Base-by-base conservation (phyloP, 2,888 invertebrate genomes). In the Netelia fuscicornis region DNA sequence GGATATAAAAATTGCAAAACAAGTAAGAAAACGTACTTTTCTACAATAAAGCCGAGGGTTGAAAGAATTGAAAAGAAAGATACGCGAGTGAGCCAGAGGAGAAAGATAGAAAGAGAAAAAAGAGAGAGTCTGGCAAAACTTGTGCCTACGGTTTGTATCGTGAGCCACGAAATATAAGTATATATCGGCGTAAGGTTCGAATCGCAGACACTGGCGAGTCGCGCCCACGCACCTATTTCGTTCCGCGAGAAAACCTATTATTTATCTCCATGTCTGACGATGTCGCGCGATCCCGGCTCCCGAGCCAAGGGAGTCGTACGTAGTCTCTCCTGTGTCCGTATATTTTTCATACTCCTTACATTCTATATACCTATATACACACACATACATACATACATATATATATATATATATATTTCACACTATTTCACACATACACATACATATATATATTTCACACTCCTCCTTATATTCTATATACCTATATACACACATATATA, bases 181-280 rank as follows among this genome's bases (percentile, higher is more conserved):
- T 58, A 89, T 90, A 90, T 88, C 89, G 86, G 17, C 23, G 42
- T 86, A 87, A 89, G 88, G 89, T 89, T 89, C 90, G 90, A 89
- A 88, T 90, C 88, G 90, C 88, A 91, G 92, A 90, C 92, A 91
- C 89, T 88, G 89, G 87, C 90, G 91, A 90, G 90, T 90, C 91
- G 91, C 92, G 91, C 92, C 92, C 92, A 92, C 91, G 91, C 90
- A 87, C 87, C 83, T 86, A 83, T 82, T 80, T 85, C 82, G 70
- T 75, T 64, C 75, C 75, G 52, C 79, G 76, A 78, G 77, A 79
- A 78, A 79, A 80, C 89, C 89, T 91, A 90, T 88, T 86, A 88
- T 91, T 92, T 92, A 91, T 91, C 91, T 90, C 89, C 87, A 88
- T 88, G 90, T 91, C 90, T 91, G 90, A 89, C 88, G 91, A 91